Base-by-base conservation (phyloP, 2,797 vertebrate species). In the Telmatherina bonti region DNA sequence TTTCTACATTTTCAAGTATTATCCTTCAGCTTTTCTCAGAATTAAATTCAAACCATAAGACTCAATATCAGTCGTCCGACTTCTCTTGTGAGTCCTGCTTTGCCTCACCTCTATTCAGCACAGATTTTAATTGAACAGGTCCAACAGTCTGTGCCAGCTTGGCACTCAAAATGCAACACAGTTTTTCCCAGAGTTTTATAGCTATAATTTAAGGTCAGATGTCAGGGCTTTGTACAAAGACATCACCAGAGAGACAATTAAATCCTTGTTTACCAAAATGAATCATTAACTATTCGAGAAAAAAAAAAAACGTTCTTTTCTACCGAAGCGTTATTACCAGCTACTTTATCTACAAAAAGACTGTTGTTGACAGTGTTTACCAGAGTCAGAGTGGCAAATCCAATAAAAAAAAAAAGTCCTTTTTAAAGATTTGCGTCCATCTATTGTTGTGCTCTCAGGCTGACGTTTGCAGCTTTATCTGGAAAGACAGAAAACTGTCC, bases 181-280 rank as follows among this genome's bases (percentile, higher is more conserved):
- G 29, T 56, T 74, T 58, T 78, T 74, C 67, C 75, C 73, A 57
- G 69, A 78, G 77, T 86, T 89, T 88, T 88, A 88, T 64, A 66
- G 87, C 78, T 64, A 67, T 81, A 78, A 88, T 91, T 89, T 89
- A 85, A 74, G 76, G 65, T 79, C 70, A 67, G 75, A 80, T 86
- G 84, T 84, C 85, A 85, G 70, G 57, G 69, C 80, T 84, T 73
- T 76, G 57, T 76, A 74, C 74, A 68, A 33, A 47, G 36, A 38
- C 43, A 27, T 58, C 52, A 67, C 20, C 33, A 52, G 66, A 58
- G 51, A 81, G 49, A 89, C 88, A 88, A 88, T 90, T 79, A 88
- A 85, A 81, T 75, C 69, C 74, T 83, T 91, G 86, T 93, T 88
- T 87, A 84, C 76, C 52, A 60, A 82, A 86, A 81, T 75, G 67